Evolutionary conservation across 2,888 invertebrate species (phyloP), one percentile per base, ranked within the genome.

Genomic region (Diarsia mendica): DNA sequence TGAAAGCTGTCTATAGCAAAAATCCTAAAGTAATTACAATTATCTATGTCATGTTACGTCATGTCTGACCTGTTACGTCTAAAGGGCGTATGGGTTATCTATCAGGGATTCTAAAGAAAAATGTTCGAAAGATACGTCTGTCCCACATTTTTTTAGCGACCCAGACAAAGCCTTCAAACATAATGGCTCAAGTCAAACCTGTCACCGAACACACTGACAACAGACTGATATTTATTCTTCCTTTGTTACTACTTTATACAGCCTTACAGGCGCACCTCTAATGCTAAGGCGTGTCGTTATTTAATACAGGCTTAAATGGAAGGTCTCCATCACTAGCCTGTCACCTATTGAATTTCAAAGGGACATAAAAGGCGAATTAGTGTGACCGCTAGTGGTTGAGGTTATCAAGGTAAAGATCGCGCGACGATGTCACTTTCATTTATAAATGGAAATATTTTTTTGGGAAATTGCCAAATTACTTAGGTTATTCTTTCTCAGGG

Each of bases 321-420:
- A 85, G 83, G 87, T 86, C 89, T 86, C 89, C 89, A 89, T 91
- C 89, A 82, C 79, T 85, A 79, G 77, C 82, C 79, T 87, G 89
- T 86, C 88, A 75, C 81, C 88, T 91, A 91, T 91, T 89, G 89
- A 90, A 91, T 91, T 91, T 89, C 89, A 84, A 87, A 86, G 84
- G 82, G 87, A 90, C 82, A 72, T 89, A 87, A 88, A 90, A 89
- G 87, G 80, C 66, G 84, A 88, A 90, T 91, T 89, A 88, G 75
- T 83, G 84, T 89, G 88, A 88, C 89, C 87, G 73, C 55, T 78
- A 73, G 67, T 69, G 69, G 80, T 84, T 76, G 72, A 74, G 71
- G 64, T 67, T 83, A 51, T 46, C 46, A 63, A 72, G 49, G 70
- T 65, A 71, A 60, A 75, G 28, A 64, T 23, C 68, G 48, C 80